Conservation (phyloP, 2,797 vertebrate species). For the Sebastolobus altivelis region DNA sequence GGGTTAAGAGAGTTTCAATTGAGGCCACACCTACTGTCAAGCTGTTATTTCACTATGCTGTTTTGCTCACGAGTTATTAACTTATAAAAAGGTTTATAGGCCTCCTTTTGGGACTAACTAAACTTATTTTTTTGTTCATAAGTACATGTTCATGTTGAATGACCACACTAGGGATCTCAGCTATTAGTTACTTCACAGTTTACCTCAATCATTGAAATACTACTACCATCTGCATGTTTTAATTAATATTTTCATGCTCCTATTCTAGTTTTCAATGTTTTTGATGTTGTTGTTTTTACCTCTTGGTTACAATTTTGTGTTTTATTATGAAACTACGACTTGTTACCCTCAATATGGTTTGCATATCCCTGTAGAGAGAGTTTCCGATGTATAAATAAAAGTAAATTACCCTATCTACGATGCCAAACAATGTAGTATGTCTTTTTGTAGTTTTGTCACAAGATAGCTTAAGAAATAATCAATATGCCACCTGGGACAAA, state of each 20-base stretch:
- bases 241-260: background rate
- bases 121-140: background rate
- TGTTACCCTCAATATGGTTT: background rate
- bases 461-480: constrained; percentile 12
- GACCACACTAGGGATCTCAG: background rate
- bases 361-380: background rate
- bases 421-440: constrained; percentile 1
- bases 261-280: background rate
- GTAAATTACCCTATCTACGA: background rate
- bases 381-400: background rate
- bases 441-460: constrained; percentile 33
- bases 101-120: background rate
- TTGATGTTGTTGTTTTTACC: background rate
- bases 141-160: background rate
- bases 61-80: background rate
- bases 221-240: background rate
- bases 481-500: background rate
- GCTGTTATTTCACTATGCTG: background rate
- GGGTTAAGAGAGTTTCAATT: constrained; percentile 52
- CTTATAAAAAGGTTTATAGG: background rate
- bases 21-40: constrained; percentile 27
- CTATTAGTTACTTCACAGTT: background rate
- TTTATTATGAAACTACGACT: background rate
- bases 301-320: background rate
- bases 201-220: background rate